Evolutionary conservation across 2,888 invertebrate species (phyloP).

Genomic region (Xylota segnis): DNA sequence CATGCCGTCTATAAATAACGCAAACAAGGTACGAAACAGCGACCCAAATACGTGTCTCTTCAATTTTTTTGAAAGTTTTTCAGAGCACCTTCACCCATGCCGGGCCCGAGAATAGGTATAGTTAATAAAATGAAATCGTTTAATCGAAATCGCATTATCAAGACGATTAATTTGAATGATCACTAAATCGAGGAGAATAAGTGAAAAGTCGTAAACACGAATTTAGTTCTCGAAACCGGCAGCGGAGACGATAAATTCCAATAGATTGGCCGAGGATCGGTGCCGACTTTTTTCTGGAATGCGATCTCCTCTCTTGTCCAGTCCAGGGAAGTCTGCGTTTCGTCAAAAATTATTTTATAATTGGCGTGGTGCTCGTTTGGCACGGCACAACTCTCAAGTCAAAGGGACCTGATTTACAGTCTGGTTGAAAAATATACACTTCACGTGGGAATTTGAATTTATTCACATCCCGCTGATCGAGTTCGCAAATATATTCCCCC

Average conservation of each 20-base stretch:
- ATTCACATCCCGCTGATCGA: constrained; percentile 10
- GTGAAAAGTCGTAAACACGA: constrained; percentile 7
- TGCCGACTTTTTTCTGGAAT: constrained; percentile 29
- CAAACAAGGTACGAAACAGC: neutral
- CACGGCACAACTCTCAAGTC: constrained; percentile 28
- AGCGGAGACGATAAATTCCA: neutral
- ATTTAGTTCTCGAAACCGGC: neutral
- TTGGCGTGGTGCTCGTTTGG: constrained; percentile 49
- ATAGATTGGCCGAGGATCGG: constrained; percentile 3
- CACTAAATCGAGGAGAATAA: constrained; percentile 32
- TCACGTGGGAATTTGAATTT: constrained; percentile 28
- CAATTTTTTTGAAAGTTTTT: neutral
- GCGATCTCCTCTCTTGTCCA: constrained; percentile 1
- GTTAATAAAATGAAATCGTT: constrained; percentile 5
- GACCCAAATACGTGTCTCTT: neutral
- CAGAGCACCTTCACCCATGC: neutral
- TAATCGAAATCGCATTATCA: constrained; percentile 27
- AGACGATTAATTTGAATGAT: constrained; percentile 33
- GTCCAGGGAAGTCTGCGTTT: constrained; percentile 17
- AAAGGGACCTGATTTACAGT: constrained; percentile 52
- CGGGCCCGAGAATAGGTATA: neutral
- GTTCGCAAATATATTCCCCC: neutral
- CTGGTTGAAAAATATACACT: constrained; percentile 29
- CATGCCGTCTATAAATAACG: constrained; percentile 10
- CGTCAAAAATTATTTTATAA: constrained; percentile 32